phyloP scores from a whole-genome alignment of 2,888 invertebrate species.

The Cosmia pyralina region DNA sequence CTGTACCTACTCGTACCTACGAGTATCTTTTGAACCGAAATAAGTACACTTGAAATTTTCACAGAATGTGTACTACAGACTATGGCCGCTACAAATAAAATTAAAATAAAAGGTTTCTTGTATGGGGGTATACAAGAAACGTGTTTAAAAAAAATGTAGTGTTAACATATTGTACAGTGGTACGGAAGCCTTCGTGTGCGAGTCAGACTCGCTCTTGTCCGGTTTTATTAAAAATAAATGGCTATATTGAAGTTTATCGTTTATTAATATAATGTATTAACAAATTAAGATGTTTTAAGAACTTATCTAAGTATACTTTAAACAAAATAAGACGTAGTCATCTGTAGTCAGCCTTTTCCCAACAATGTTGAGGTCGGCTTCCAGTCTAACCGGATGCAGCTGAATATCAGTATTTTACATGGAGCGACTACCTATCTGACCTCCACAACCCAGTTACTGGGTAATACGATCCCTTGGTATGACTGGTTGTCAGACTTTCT shows the following conservation, averaged over 20 bases:
- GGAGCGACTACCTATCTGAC: no score
- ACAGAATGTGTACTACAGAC: neutral
- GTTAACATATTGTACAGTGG: neutral
- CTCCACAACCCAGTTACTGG: no score
- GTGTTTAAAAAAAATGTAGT: neutral
- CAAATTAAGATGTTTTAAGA: constrained; percentile 29
- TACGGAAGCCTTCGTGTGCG: neutral
- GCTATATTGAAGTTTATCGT: neutral
- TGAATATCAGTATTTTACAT: no score
- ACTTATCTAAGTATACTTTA: neutral
- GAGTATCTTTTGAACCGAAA: neutral
- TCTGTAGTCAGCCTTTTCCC: no score
- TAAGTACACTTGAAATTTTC: neutral
- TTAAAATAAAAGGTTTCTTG: no score
- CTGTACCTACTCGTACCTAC: no score
- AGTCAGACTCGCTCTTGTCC: neutral
- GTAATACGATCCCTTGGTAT: no score
- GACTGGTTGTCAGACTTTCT: no score
- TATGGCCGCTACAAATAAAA: neutral
- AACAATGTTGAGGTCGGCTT: no score
- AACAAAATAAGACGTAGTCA: no score
- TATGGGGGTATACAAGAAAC: no score
- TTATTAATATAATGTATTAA: constrained; percentile 22
- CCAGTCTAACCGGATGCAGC: no score
- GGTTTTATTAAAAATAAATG: neutral